Base-by-base conservation (phyloP, 2,888 invertebrate genomes). In the Glyphotaelius pellucidus region DNA sequence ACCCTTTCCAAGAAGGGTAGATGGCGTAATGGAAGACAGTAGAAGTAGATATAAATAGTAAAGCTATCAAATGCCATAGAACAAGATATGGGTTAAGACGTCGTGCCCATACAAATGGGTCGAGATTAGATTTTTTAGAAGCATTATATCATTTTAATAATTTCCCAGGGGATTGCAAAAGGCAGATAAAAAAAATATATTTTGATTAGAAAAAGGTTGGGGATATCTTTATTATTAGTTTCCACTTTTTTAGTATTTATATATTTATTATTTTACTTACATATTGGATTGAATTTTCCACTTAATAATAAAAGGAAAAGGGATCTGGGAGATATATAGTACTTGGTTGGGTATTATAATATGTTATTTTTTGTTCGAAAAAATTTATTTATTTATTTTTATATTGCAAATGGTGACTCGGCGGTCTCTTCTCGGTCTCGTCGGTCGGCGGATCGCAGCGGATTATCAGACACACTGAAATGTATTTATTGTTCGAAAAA, bases 31-130 rank as follows among this genome's bases (percentile, higher is more conserved):
- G 25, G 25, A 67, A 67, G 67, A 67, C 67, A 67, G 67, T n/a
- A n/a, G 67, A 67, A 25, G 67, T 67, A 25, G 83, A 83, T 83
- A 83, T 83, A 83, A 83, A 83, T 83, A 83, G 35, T 35, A 14
- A 35, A 83, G 83, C 83, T 35, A 83, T 83, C 83, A 83, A 42
- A 86, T 86, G 86, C 86, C 86, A 85, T 38, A 30, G 86, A 86
- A 86, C 35, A 42, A 83, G 86, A 86, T 38, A 86, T 47, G 86
- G 86, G 86, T 86, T 86, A 86, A 86, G 42, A 86, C 86, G n/a
- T 30, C 42, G n/a, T 38, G 42, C 42, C 86, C 86, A 86, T 86
- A 86, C 86, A 86, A 42, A 86, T 35, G 25, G 86, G 30, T n/a
- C 42, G 12, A 86, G 86, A 86, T 86, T n/a, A 86, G 86, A 38